Base-by-base conservation (phyloP, 2,113 vertebrate species). In the Lycocorax pyrrhopterus region DNA sequence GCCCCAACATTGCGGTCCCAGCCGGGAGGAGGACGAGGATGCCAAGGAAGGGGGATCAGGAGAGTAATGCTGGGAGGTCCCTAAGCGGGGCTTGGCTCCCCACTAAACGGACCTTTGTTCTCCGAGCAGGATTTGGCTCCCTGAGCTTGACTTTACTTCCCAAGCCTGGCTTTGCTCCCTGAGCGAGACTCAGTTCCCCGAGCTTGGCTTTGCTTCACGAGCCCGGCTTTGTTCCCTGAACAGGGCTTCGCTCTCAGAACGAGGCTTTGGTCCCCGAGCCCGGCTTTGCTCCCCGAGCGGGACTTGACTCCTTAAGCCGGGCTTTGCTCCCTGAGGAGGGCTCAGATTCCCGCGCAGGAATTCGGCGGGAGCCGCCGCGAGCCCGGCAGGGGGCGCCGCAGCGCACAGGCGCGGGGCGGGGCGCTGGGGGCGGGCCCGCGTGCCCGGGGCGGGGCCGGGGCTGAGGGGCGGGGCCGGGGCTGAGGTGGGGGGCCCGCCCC, bases 1-100 rank as follows among this genome's bases (percentile, higher is more conserved):
- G 64, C 27, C 20, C 21, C 3, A 12, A 10, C 9, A 1, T 9
- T 2, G 8, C 0, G 1, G 41, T 6, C 20, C 12, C 9, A 7
- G 3, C 13, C 1, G 18, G 32, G 13, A 41, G 22, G 4, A 35
- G 25, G 6, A 9, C 3, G 12, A 13, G 18, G 51, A 7, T 14
- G 44, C 5, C 4, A 12, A 1, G 7, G 37, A 32, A 52, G 3
- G 32, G 29, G 9, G 8, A 32, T 26, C 2, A 1, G 3, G 9
- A 47, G 10, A 59, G 32, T 1, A 5, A 19, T 32, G 37, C 33
- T 12, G 33, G 49, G 44, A 18, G 1, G 19, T 33, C 26, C 53
- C 41, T n/a, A 26, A 37, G 20, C 8, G 1, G 8, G 6, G 16
- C 13, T 58, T 19, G 35, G 17, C 33, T 39, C 18, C 5, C 51